Evolutionary conservation across 2,888 invertebrate genomes (phyloP), one percentile per base, ranked within the genome.

Genomic region (Ochlodes sylvanus): DNA sequence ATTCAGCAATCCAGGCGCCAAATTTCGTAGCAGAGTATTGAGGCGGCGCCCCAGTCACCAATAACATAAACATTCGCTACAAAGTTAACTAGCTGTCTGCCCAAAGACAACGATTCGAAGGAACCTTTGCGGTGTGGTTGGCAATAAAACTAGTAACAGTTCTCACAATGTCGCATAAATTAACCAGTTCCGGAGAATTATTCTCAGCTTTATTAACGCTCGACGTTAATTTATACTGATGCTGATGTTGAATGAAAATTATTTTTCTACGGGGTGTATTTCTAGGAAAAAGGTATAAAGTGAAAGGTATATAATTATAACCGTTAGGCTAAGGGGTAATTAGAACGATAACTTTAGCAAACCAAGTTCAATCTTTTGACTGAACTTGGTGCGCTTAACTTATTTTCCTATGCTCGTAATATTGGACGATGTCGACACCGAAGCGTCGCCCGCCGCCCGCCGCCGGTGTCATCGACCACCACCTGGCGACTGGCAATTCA

Each of bases 161-260:
- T 47, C 44, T 9, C 17, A 17, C 17, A 17, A 50, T 50, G 19
- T 50, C 50, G 50, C 19, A 50, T 50, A 44, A 64, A 64, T 64
- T 42, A 56, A 44, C 55, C 42, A 55, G 15, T 44, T 14, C 15
- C 27, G 55, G 44, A 56, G 27, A 56, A 27, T 21, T 52, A 27
- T 41, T 42, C 44, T 27, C 17, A 27, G 52, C 19, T 19, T n/a
- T 27, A 27, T 27, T 27, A 15, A 34, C 10, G 17, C n/a, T 50
- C 61, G 6, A 17, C 44, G 12, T 63, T 19, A 32, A 55, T 56
- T 64, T 64, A 34, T 41, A 42, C 44, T 34, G 34, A 38, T 17
- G 52, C 21, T 17, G 32, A 44, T 56, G 17, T 54, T 63, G 50
- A 50, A 19, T 63, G 50, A 17, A 17, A 41, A 54, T 54, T 41